Percentiles rank a stretch among this genome's conserved stretches.
Evolutionary conservation across 1,140 invertebrate genomes (phyloP).

Genomic region (Drosophila varians): DNA sequence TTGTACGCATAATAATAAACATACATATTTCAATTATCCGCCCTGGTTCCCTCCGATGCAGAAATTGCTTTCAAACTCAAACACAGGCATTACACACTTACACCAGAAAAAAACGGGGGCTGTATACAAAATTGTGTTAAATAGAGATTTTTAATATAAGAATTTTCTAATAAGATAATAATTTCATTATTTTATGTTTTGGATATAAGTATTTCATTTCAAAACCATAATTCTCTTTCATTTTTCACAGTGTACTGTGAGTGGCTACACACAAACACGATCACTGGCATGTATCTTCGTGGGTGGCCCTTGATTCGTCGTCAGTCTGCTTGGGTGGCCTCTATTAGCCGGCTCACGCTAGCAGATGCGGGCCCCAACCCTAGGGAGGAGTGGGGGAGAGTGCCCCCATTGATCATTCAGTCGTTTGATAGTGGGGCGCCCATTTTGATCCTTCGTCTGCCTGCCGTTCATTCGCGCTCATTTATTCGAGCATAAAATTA

Average conservation of each 20-base stretch:
- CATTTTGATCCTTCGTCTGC: constrained; percentile 60
- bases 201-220: neutral
- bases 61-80: constrained; percentile 65
- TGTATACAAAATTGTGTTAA: neutral
- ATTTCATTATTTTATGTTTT: neutral
- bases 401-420: constrained; percentile 77
- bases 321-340: constrained; percentile 65
- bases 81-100: constrained; percentile 46
- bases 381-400: constrained; percentile 20
- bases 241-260: constrained; percentile 19
- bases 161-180: neutral
- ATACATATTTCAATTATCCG: constrained; percentile 51
- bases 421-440: constrained; percentile 68
- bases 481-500: constrained; percentile 80
- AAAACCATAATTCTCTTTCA: neutral
- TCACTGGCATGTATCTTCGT: constrained; percentile 50
- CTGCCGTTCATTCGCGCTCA: constrained; percentile 41
- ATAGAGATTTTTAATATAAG: neutral
- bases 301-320: constrained; percentile 74
- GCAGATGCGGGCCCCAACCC: constrained; percentile 1
- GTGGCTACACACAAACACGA: constrained; percentile 8
- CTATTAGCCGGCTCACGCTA: constrained; percentile 37
- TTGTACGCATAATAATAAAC: constrained; percentile 33
- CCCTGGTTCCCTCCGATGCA: constrained; percentile 38
- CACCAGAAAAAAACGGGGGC: neutral